These are phyloP conservation scores for Alloplasta piceator DNA, from an alignment of 2,888 invertebrate genomes.

Conservation along the genomic window DNA sequence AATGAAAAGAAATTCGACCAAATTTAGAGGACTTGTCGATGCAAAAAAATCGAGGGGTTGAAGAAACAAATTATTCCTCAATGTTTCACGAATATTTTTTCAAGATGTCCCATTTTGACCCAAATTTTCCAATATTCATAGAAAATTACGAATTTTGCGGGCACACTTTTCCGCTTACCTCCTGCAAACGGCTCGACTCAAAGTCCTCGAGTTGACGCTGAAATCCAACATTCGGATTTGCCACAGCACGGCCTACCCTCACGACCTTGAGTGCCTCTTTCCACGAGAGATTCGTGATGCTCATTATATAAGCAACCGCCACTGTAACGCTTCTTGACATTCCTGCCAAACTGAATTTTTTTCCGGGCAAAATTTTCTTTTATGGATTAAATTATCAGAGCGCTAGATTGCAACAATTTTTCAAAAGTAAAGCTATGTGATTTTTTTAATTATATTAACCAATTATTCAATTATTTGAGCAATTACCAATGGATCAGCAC, in stretches of 20 bases:
- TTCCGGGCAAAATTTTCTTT: neutral
- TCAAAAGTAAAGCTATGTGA: constrained; percentile 54
- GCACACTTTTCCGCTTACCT: constrained; percentile 84
- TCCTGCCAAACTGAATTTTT: constrained; percentile 91
- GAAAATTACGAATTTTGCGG: constrained; percentile 2
- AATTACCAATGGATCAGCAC: constrained; percentile 96
- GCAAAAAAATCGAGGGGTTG: no score
- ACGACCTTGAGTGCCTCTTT: constrained; percentile 97
- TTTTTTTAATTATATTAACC: neutral
- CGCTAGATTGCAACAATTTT: neutral
- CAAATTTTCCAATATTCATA: neutral
- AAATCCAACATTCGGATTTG: constrained; percentile 98
- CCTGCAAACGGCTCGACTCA: constrained; percentile 90
- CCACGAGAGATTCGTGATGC: constrained; percentile 94
- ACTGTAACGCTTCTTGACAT: constrained; percentile 98
- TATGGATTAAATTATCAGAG: neutral
- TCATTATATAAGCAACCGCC: constrained; percentile 98
- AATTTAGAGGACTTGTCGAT: no score
- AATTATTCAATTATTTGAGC: neutral
- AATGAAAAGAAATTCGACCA: no score
- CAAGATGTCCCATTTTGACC: no score
- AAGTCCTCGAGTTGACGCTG: constrained; percentile 97
- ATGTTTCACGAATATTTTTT: no score
- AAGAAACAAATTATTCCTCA: no score
- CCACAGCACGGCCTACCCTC: constrained; percentile 94